Percentiles rank a stretch among this genome's conserved stretches.
phyloP scores from a whole-genome alignment of 2,113 vertebrate genomes.

The Mormyrus iriodes region DNA sequence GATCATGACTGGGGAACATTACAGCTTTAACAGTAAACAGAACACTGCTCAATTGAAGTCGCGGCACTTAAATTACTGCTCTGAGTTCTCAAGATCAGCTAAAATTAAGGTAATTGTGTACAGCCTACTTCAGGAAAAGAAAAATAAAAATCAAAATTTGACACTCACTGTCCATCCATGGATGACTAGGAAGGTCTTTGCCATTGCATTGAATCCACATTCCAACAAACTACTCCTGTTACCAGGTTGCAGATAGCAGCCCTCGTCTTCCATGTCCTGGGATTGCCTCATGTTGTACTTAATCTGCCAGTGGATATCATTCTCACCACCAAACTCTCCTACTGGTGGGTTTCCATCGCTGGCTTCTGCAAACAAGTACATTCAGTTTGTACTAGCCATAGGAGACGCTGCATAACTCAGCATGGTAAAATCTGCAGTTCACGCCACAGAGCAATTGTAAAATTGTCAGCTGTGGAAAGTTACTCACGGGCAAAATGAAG shows the following conservation, averaged over 20 bases:
- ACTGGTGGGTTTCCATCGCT: constrained; percentile 19
- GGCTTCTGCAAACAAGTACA: not conserved
- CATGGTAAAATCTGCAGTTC: not conserved
- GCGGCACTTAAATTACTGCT: not conserved
- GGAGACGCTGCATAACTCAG: not conserved
- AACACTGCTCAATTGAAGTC: not conserved
- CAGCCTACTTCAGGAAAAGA: not conserved
- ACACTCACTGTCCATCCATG: constrained; percentile 88
- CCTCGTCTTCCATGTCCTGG: constrained; percentile 59
- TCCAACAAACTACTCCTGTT: constrained; percentile 52
- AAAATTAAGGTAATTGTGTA: not conserved
- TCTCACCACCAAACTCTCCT: constrained; percentile 18
- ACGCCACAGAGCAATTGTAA: not conserved
- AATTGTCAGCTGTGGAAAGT: not conserved
- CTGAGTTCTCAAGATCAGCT: not conserved
- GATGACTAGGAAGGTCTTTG: constrained; percentile 86
- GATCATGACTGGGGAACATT: not conserved
- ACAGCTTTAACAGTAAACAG: not conserved
- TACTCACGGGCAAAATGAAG: not conserved
- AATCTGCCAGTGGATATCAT: constrained; percentile 34
- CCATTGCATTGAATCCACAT: constrained; percentile 78
- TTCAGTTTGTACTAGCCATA: not conserved
- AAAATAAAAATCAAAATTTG: not conserved
- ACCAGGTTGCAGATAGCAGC: constrained; percentile 65
- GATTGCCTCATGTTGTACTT: constrained; percentile 70